Base-by-base conservation (phyloP, 2,797 vertebrate genomes). In the Neosilurus hyrtlii region DNA sequence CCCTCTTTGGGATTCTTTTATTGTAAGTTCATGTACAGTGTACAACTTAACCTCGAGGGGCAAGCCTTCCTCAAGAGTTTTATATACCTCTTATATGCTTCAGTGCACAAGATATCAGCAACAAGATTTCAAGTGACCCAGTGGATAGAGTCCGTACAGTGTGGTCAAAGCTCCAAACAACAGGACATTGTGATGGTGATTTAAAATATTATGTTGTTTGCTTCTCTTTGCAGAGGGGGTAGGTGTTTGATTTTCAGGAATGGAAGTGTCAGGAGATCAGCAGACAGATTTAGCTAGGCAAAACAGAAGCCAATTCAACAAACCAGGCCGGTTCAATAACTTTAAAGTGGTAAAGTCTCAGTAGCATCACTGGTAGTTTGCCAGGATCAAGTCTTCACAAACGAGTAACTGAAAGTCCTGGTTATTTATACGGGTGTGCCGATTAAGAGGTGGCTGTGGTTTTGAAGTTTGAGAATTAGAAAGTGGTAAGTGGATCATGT, bases 171-270 rank as follows among this genome's bases (percentile, higher is more conserved):
- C 7, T 62, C 22, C 3, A 75, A 59, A 37, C 30, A n/a, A 11
- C 20, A 43, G 16, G 4, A 35, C 52, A 2, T 16, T 16, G 71
- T 73, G 56, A 43, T 43, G 43, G 30, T 37, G n/a, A 43, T 78
- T 78, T n/a, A 54, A 76, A 18, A 11, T 61, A n/a, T 61, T 37
- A 61, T 76, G 43, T 63, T 65, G 76, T 10, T 63, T 76, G 56
- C 11, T n/a, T n/a, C 30, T 24, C 20, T 76, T 6, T 18, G 15
- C 56, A n/a, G 20, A 37, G 56, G 56, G 30, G 20, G 2, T 22
- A 75, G 26, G 43, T 49, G 14, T 76, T 75, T 56, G 9, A 22
- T 59, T 75, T 75, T 20, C 73, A 8, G 52, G 43, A 3, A 43
- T 43, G 43, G 1, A 43, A 43, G 30, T 76, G 30, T 61, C 56